Conservation (phyloP, 2,888 invertebrate species). For the Eumacrocentrus americanus region DNA sequence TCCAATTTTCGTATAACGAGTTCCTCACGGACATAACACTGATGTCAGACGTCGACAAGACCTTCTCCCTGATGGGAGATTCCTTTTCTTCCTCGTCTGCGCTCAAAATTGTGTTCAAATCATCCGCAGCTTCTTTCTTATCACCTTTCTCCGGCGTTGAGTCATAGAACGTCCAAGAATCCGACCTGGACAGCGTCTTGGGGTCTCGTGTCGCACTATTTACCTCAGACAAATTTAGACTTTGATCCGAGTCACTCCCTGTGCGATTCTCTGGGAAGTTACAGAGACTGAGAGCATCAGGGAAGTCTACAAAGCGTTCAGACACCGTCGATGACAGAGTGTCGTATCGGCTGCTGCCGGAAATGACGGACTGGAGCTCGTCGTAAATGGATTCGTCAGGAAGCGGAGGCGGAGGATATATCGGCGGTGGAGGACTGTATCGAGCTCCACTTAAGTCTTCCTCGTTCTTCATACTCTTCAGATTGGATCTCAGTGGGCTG, state of each 20-base stretch:
- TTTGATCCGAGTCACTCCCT: constrained; percentile 44
- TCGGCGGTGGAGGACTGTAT: constrained; percentile 64
- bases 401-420: constrained; percentile 67
- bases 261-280: constrained; percentile 44
- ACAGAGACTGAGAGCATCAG: constrained; percentile 50
- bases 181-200: constrained; percentile 59
- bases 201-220: constrained; percentile 49
- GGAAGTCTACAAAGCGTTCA: constrained; percentile 60
- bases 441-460: constrained; percentile 49
- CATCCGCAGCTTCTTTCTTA: constrained; percentile 44
- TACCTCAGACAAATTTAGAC: constrained; percentile 45
- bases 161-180: constrained; percentile 66
- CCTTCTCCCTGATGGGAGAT: constrained; percentile 37
- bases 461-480: constrained; percentile 46
- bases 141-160: constrained; percentile 41
- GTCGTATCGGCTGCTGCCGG: constrained; percentile 57
- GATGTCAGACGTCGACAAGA: constrained; percentile 39
- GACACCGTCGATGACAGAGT: constrained; percentile 57
- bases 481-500: constrained; percentile 62
- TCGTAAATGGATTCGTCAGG: constrained; percentile 67
- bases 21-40: constrained; percentile 53
- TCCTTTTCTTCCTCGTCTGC: constrained; percentile 45
- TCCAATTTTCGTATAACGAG: constrained; percentile 63
- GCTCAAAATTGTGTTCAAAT: constrained; percentile 50
- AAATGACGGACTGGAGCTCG: constrained; percentile 62